phyloP scores from a whole-genome alignment of 2,797 vertebrate species.

The Yasuhikotakia modesta region DNA sequence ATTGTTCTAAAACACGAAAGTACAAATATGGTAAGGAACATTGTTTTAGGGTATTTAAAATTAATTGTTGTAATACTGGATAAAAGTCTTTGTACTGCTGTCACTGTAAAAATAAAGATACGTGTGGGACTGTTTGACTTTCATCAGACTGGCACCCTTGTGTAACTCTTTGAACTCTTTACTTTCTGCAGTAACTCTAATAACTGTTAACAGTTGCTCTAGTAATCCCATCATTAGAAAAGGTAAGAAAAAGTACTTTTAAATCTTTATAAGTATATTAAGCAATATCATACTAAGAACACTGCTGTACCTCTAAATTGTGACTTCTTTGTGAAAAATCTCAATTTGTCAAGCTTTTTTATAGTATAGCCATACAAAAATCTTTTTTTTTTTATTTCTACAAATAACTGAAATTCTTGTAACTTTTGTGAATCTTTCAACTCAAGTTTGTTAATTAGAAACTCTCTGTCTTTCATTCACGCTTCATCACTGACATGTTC shows the following conservation, averaged over 20 bases:
- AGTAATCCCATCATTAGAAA: neutral
- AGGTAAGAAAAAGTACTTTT: neutral
- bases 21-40: too few species aligned
- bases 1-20: too few species aligned
- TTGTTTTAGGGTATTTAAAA: neutral
- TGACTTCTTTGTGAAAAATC: neutral
- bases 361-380: neutral
- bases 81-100: neutral
- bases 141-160: too few species aligned
- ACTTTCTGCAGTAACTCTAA: neutral
- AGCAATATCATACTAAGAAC: neutral
- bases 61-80: neutral
- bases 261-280: neutral
- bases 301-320: neutral
- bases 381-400: slow-evolving; percentile 3
- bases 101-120: neutral
- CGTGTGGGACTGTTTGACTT: neutral
- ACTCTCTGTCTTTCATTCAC: slow-evolving; percentile 1
- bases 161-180: neutral
- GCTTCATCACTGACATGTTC: slow-evolving; percentile 20
- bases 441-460: slow-evolving; percentile 21
- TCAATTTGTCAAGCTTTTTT: neutral
- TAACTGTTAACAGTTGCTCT: neutral
- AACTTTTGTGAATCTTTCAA: slow-evolving; percentile 6
- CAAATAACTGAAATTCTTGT: neutral